phyloP scores from a whole-genome alignment of 92 coral and sea anemone species.

The Phenganax stokvisi region DNA sequence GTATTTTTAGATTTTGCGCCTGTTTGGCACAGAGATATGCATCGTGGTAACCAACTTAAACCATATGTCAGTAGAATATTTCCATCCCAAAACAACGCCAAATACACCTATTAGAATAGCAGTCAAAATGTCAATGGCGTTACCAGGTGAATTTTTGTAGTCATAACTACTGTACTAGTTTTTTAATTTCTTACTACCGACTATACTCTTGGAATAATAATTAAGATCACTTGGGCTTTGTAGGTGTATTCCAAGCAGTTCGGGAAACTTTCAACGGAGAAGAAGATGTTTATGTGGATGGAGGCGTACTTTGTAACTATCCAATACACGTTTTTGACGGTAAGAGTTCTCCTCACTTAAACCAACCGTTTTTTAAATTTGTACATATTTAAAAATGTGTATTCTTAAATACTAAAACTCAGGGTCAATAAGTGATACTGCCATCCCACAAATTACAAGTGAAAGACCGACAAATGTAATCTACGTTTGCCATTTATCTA shows the following conservation, averaged over 20 bases:
- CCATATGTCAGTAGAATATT: conserved; percentile 96
- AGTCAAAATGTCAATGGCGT: conserved; percentile 93
- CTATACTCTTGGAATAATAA: background rate
- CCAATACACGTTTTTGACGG: conserved; percentile 98
- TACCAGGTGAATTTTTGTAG: conserved; percentile 62
- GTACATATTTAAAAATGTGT: background rate
- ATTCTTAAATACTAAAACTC: background rate
- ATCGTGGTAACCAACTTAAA: conserved; percentile 90
- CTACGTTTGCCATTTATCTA: too few relatives aligned
- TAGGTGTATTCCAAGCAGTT: conserved; percentile 93
- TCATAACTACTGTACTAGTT: background rate
- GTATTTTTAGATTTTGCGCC: conserved; percentile 60
- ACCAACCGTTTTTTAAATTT: background rate
- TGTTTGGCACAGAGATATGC: conserved; percentile 89
- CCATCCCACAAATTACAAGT: too few relatives aligned
- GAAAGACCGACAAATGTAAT: too few relatives aligned
- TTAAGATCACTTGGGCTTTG: background rate
- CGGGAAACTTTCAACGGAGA: conserved; percentile 82
- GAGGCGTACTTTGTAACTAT: conserved; percentile 90
- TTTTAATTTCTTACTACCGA: background rate
- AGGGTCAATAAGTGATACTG: background rate
- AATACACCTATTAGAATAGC: conserved; percentile 86
- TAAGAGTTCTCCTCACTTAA: conserved; percentile 35
- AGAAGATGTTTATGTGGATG: conserved; percentile 98
- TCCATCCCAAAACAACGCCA: conserved; percentile 97